A percentile compares a stretch with the other conserved stretches of the same genome.
phyloP scores from a whole-genome alignment of 1,140 invertebrate species.

The Macrocentrus cingulum region DNA sequence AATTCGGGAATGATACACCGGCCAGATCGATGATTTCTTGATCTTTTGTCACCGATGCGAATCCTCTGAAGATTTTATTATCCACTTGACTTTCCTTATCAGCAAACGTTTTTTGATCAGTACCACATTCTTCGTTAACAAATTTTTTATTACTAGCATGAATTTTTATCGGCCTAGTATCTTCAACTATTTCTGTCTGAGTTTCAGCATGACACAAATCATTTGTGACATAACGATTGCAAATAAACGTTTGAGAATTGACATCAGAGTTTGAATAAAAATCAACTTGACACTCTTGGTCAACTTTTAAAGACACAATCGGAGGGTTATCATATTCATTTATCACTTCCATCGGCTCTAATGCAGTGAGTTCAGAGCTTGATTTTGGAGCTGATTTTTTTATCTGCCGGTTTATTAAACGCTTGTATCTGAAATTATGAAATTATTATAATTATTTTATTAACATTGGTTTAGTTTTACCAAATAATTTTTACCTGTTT shows the following conservation, averaged over 20 bases:
- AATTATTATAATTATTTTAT: constrained; percentile 14
- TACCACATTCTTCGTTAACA: constrained; percentile 16
- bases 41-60: constrained; percentile 6
- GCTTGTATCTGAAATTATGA: background rate
- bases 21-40: background rate
- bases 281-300: constrained; percentile 21
- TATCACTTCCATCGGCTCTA: too few species aligned
- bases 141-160: constrained; percentile 16
- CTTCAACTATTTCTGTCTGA: background rate
- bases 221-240: constrained; percentile 16
- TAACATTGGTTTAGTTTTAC: constrained; percentile 5
- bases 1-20: too few species aligned
- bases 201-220: background rate
- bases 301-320: constrained; percentile 7
- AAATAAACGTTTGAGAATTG: constrained; percentile 20
- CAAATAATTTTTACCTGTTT: constrained; percentile 14
- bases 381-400: too few species aligned
- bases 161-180: background rate
- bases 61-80: background rate
- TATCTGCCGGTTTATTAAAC: too few species aligned
- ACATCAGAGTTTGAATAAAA: constrained; percentile 10
- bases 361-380: too few species aligned
- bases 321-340: too few species aligned
- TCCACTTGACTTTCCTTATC: constrained; percentile 7
- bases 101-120: constrained; percentile 8